phyloP scores from a whole-genome alignment of 2,797 vertebrate genomes.

The Gymnoscopelus microlampas region DNA sequence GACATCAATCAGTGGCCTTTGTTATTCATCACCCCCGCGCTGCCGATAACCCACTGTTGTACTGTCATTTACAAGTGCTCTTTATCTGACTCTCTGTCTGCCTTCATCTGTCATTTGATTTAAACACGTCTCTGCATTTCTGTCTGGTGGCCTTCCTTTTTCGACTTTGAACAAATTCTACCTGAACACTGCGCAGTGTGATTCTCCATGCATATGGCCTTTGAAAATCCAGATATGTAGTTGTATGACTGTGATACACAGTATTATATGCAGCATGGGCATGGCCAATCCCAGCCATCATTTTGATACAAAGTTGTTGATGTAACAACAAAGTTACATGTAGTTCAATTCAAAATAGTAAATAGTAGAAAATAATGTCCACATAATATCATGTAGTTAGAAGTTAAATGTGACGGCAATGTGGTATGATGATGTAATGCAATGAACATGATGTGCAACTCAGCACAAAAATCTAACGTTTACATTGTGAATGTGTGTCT shows the following conservation, averaged over 20 bases:
- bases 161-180: background rate
- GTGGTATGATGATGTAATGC: slow-evolving; percentile 15
- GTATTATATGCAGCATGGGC: too few species aligned
- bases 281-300: too few species aligned
- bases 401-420: too few species aligned
- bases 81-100: slow-evolving; percentile 23
- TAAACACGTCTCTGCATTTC: slow-evolving; percentile 9
- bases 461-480: slow-evolving; percentile 28
- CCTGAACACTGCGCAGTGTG: background rate
- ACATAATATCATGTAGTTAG: too few species aligned
- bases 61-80: slow-evolving; percentile 11
- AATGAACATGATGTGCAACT: background rate
- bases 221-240: background rate
- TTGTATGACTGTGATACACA: too few species aligned
- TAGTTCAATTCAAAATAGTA: too few species aligned
- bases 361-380: too few species aligned
- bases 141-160: background rate
- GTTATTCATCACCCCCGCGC: slow-evolving; percentile 32
- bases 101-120: slow-evolving; percentile 13
- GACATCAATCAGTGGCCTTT: slow-evolving; percentile 46
- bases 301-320: too few species aligned
- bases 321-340: too few species aligned
- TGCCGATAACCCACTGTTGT: slow-evolving; percentile 28
- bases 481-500: slow-evolving; percentile 4
- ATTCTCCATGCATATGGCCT: too few species aligned